phyloP scores from a whole-genome alignment of 2,888 invertebrate genomes.

The Bimastos eiseni region DNA sequence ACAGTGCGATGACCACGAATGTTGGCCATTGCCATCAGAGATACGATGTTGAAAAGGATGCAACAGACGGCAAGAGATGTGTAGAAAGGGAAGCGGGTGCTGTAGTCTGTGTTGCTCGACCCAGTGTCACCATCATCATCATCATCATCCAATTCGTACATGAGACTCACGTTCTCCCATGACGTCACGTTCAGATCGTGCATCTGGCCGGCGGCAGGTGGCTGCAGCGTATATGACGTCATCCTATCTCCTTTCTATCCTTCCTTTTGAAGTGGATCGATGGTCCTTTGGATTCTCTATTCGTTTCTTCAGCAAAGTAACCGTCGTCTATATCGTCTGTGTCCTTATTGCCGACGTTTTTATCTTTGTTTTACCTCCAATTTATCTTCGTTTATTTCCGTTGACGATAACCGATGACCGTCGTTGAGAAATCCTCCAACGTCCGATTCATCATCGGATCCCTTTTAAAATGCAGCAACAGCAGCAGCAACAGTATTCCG shows the following conservation, averaged over 20 bases:
- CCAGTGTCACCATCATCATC: background rate
- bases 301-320: background rate
- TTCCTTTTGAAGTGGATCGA: background rate
- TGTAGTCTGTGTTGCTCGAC: constrained; percentile 28
- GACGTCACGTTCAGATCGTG: background rate
- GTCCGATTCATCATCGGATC: background rate
- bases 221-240: background rate
- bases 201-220: background rate
- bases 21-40: constrained; percentile 52
- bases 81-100: constrained; percentile 42
- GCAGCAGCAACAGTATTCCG: too few relatives aligned
- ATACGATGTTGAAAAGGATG: constrained; percentile 50
- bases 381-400: background rate
- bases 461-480: too few relatives aligned
- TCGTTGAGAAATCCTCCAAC: background rate
- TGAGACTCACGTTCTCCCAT: background rate
- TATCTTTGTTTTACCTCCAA: background rate
- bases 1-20: constrained; percentile 45
- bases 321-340: too few relatives aligned
- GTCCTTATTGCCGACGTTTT: too few relatives aligned
- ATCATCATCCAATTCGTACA: background rate
- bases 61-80: constrained; percentile 38
- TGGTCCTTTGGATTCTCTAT: background rate
- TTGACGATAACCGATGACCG: background rate
- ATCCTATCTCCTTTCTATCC: background rate